A percentile compares a stretch with the other conserved stretches of the same genome.
Conservation (phyloP, 2,888 invertebrate genomes). For the Acanthopleura granulata region DNA sequence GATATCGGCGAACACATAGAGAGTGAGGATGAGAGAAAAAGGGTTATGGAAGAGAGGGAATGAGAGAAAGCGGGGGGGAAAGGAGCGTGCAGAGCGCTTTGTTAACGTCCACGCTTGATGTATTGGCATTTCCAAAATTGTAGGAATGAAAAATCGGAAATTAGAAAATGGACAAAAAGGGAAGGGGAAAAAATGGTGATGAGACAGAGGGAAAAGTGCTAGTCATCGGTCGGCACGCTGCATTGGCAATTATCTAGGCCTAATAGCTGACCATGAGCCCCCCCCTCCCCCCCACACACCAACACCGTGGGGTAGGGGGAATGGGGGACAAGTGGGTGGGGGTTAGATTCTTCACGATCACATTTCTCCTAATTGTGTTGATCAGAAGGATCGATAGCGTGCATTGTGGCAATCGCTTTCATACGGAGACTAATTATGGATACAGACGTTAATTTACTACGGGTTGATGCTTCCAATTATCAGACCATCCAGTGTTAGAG, state of each 20-base stretch:
- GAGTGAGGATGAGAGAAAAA: background rate
- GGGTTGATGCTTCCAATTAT: slow-evolving; percentile 4
- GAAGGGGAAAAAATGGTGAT: background rate
- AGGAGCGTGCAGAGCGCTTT: background rate
- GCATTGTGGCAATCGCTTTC: slow-evolving; percentile 10
- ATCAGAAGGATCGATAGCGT: background rate
- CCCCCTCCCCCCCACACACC: background rate
- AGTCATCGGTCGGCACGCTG: background rate
- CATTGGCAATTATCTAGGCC: background rate
- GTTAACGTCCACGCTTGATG: slow-evolving; percentile 4
- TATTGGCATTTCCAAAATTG: slow-evolving; percentile 10
- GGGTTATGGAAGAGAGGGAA: background rate
- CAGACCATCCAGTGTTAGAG: background rate
- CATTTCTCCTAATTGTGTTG: slow-evolving; percentile 1
- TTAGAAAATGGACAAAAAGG: slow-evolving; percentile 12
- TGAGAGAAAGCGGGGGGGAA: background rate
- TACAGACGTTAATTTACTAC: slow-evolving; percentile 6
- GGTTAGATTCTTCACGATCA: background rate
- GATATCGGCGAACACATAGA: too few relatives aligned
- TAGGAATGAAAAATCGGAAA: slow-evolving; percentile 12
- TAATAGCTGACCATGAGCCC: background rate
- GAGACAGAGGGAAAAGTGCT: background rate
- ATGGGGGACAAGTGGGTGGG: too few relatives aligned
- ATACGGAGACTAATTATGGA: slow-evolving; percentile 3
- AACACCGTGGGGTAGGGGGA: too few relatives aligned